phyloP scores from a whole-genome alignment of 2,888 invertebrate genomes.

The Acleris laterana region DNA sequence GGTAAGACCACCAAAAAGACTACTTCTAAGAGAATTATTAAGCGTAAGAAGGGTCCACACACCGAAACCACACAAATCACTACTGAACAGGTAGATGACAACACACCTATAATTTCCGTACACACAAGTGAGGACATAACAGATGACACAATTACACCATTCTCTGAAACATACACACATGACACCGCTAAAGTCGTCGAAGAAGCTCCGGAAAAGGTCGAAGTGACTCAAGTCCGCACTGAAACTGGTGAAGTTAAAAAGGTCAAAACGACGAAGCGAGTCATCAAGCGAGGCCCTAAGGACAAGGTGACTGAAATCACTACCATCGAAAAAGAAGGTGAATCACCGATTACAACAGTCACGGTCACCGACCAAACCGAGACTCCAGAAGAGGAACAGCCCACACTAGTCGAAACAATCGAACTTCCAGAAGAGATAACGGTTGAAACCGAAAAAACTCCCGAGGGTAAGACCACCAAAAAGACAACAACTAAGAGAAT shows the following conservation, averaged over 20 bases:
- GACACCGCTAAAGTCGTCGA: conserved; percentile 3
- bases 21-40: conserved; percentile 45
- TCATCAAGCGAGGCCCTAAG: conserved; percentile 71
- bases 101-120: conserved; percentile 48
- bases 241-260: conserved; percentile 42
- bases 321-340: conserved; percentile 67
- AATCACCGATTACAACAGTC: conserved; percentile 58
- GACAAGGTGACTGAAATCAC: conserved; percentile 75
- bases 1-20: conserved; percentile 49
- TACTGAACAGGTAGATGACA: conserved; percentile 41
- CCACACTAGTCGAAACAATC: conserved; percentile 41
- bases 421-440: conserved; percentile 61
- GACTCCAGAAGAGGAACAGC: conserved; percentile 53
- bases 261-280: conserved; percentile 67
- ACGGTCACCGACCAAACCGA: conserved; percentile 55
- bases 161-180: conserved; percentile 31
- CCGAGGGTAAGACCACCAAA: conserved; percentile 55
- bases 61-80: conserved; percentile 56
- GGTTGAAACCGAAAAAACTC: conserved; percentile 47
- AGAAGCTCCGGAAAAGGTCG: conserved; percentile 8
- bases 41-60: conserved; percentile 47
- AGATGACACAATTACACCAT: conserved; percentile 53
- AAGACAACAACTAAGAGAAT: conserved; percentile 59
- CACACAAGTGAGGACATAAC: conserved; percentile 51
- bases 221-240: conserved; percentile 44